These are phyloP conservation scores for Drosophila pandora DNA, from an alignment of 1,140 invertebrate species.

Conservation along the genomic window DNA sequence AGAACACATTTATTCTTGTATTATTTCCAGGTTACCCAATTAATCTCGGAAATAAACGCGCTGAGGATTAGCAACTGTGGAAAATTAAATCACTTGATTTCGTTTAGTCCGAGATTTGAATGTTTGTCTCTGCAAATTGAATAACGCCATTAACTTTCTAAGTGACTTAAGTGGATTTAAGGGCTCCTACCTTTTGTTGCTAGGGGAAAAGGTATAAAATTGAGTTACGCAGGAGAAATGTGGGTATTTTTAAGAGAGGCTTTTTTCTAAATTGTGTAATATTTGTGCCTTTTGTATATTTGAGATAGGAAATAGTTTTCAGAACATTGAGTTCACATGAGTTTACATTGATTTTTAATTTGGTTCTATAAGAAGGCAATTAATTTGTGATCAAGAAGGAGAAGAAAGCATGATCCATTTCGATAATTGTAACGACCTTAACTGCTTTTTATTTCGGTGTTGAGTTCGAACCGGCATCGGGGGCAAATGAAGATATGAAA, in stretches of 20 bases:
- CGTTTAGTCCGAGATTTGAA: slow-evolving; percentile 28
- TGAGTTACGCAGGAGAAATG: neutral
- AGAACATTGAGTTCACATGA: too few species aligned
- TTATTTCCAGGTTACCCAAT: slow-evolving; percentile 35
- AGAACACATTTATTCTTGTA: neutral
- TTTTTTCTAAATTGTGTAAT: too few species aligned
- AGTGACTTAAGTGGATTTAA: slow-evolving; percentile 30
- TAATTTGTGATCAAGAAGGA: neutral
- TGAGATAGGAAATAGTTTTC: too few species aligned
- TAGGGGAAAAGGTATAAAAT: slow-evolving; percentile 12
- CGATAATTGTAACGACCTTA: neutral
- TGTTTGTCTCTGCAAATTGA: slow-evolving; percentile 46
- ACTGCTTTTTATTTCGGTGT: neutral
- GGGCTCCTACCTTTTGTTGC: slow-evolving; percentile 21
- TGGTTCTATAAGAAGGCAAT: neutral
- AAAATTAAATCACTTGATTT: slow-evolving; percentile 46
- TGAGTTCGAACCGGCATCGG: slow-evolving; percentile 4
- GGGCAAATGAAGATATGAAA: slow-evolving; percentile 20
- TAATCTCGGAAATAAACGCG: slow-evolving; percentile 22
- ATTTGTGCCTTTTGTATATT: too few species aligned
- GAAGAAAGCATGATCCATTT: neutral
- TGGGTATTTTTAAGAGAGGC: neutral
- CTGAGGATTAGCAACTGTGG: slow-evolving; percentile 34
- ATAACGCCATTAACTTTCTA: slow-evolving; percentile 45
- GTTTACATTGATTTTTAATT: neutral